Percentiles rank a stretch among this genome's conserved stretches.
Conservation (phyloP, 2,113 vertebrate species). For the Gopherus evgoodei region DNA sequence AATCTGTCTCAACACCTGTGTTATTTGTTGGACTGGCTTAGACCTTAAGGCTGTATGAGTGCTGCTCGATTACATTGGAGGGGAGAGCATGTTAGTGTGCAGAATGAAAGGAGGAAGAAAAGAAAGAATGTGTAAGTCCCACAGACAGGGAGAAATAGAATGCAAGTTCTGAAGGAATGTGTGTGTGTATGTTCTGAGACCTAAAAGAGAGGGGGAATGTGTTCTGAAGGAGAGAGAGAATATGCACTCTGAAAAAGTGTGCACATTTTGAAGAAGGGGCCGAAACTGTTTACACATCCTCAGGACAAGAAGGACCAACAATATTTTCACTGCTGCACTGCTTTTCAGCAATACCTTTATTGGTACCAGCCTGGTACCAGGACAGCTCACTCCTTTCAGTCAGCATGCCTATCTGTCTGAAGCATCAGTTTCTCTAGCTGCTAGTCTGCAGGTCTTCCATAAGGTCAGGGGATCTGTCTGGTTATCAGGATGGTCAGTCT, state of each 20-base stretch:
- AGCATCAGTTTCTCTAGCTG: background rate
- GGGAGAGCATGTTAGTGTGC: background rate
- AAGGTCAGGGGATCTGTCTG: background rate
- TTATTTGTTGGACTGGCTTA: background rate
- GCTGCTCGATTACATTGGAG: background rate
- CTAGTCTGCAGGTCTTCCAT: background rate
- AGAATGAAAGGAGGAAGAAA: background rate
- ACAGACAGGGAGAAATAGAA: background rate
- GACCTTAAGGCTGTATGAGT: background rate
- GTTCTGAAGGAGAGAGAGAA: background rate
- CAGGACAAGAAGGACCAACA: background rate
- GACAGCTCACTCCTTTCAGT: background rate
- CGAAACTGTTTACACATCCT: background rate
- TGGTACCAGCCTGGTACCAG: background rate
- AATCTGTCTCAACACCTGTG: background rate
- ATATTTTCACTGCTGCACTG: background rate
- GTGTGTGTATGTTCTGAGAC: background rate
- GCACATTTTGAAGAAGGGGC: background rate
- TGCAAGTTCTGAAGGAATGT: background rate
- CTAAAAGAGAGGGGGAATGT: background rate
- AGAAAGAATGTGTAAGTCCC: slow-evolving; percentile 9
- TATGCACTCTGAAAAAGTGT: background rate
- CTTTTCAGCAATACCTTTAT: background rate
- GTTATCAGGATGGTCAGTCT: background rate
- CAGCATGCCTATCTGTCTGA: background rate